Evolutionary conservation across 2,797 vertebrate species (phyloP).

Genomic region (Alectoris magna): DNA sequence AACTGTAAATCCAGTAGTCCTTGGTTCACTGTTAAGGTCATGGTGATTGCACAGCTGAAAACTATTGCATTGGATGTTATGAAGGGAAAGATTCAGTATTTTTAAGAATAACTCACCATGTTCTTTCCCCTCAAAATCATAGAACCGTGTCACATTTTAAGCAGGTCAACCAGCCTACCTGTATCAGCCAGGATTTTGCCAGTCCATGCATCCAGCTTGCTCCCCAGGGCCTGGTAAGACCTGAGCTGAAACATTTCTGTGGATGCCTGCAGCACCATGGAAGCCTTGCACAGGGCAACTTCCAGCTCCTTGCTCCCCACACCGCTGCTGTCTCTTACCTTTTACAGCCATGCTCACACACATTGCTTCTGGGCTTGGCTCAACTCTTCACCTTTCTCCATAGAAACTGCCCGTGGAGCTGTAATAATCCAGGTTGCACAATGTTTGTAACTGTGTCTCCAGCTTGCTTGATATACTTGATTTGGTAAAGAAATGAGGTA

Average conservation of each 20-base stretch:
- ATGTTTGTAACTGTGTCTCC: background rate
- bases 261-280: background rate
- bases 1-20: background rate
- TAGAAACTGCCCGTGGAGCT: background rate
- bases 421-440: background rate
- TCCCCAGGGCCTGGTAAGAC: background rate
- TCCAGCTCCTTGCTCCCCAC: background rate
- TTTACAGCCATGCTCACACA: background rate
- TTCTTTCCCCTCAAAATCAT: background rate
- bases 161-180: background rate
- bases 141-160: background rate
- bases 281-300: rapidly evolving
- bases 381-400: background rate
- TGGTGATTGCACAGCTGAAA: background rate
- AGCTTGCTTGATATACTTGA: background rate
- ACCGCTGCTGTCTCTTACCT: background rate
- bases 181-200: background rate
- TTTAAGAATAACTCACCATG: background rate
- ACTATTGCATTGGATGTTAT: background rate
- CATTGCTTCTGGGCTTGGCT: background rate
- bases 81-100: background rate
- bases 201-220: background rate
- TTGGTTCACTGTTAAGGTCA: background rate
- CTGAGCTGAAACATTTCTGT: background rate
- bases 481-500: background rate